Base-by-base conservation (phyloP, 1,140 invertebrate genomes). In the Leptonema lineaticorne region DNA sequence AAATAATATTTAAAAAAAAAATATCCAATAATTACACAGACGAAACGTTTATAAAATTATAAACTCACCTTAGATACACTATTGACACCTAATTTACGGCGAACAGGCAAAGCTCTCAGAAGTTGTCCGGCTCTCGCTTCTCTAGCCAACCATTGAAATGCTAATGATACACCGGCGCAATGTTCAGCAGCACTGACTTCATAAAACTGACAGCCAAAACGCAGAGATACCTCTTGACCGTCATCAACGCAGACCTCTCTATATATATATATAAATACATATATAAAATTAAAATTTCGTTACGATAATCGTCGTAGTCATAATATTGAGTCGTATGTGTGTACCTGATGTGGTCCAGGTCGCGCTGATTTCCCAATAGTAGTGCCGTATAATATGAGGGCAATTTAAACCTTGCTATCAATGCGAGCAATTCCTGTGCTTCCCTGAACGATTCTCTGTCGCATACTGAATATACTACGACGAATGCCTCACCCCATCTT, bases 161-260 rank as follows among this genome's bases (percentile, higher is more conserved):
- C 90, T 50, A 92, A 80, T 33, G 87, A 89, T 0, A 92, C 90
- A 22, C 90, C 90, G 0, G 90, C 87, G 64, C 86, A 88, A 76
- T 88, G 90, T 75, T 93, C 92, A 14, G 92, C 92, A 11, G 91
- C 91, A 58, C 91, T 92, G 64, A 94, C 91, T 79, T 93, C 92
- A 78, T 91, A 93, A 78, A 93, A 93, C 75, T 92, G 91, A 76
- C 91, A 93, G 14, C 90, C 88, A 75, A 88, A 90, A 56, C 89
- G 85, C 57, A 92, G 77, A 0, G 91, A 92, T 33, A 92, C 73
- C 76, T 92, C 90, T 74, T 92, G 90, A 16, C 91, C 92, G 73
- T 91, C 91, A 74, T 92, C 90, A 8, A 92, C 89, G 75, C 87
- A 88, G 1, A 92, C 89, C 76, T 87, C 84, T 75, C 91, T 90